These are phyloP conservation scores for Deilephila porcellus DNA, from an alignment of 2,888 invertebrate genomes.

Conservation along the genomic window DNA sequence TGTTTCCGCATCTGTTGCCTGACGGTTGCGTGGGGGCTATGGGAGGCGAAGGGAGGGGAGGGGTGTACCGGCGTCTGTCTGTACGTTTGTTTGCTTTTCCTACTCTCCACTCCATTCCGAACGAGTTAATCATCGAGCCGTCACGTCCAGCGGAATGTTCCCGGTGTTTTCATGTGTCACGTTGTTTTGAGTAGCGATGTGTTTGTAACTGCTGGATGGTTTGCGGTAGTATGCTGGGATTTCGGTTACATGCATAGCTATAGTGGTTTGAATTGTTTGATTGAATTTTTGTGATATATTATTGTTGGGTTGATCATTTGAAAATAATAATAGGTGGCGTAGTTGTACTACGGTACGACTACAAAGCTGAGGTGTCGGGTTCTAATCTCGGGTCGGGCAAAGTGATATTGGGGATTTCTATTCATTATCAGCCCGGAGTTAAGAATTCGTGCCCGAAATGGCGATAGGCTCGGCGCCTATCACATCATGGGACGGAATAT, in stretches of 20 bases:
- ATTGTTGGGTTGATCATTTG: too few relatives aligned
- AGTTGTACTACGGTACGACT: too few relatives aligned
- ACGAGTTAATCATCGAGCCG: conserved; percentile 24
- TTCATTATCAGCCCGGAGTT: too few relatives aligned
- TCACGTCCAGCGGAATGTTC: conserved; percentile 10
- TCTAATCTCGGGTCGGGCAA: too few relatives aligned
- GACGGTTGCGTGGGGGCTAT: neutral
- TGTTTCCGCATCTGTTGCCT: conserved; percentile 19
- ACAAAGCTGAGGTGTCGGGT: too few relatives aligned
- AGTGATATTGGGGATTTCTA: too few relatives aligned
- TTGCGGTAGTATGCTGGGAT: neutral
- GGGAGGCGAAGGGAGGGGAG: too few relatives aligned
- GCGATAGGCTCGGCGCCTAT: too few relatives aligned
- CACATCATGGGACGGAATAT: too few relatives aligned
- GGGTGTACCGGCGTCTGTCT: neutral
- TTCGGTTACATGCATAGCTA: neutral
- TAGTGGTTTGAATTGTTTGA: neutral
- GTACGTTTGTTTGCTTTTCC: conserved; percentile 27
- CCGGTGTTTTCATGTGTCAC: neutral
- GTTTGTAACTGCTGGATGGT: neutral
- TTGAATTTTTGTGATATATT: too few relatives aligned
- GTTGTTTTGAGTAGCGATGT: neutral
- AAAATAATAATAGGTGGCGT: too few relatives aligned
- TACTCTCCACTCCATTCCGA: conserved; percentile 22
- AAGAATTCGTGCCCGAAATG: too few relatives aligned